A percentile compares a stretch with the other conserved stretches of the same genome.
Conservation (phyloP, 2,113 vertebrate genomes). For the Sceloporus undulatus region DNA sequence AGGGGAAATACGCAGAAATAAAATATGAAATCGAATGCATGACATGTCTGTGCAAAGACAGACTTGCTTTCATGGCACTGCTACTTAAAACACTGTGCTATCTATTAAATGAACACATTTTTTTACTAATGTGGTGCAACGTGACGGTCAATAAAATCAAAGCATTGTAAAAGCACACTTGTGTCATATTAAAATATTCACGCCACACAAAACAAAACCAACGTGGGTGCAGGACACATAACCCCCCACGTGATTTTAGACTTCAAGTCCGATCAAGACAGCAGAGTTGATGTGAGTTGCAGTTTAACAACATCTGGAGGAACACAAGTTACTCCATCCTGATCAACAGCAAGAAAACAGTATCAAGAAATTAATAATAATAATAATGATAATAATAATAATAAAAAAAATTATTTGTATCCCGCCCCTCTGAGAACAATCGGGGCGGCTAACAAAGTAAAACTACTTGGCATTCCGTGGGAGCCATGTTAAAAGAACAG, state of each 20-base stretch:
- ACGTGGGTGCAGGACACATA: no score
- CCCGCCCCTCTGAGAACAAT: no score
- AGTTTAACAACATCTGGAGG: no score
- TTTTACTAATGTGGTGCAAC: background rate
- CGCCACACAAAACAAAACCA: background rate
- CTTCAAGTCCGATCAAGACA: no score
- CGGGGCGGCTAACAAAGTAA: background rate
- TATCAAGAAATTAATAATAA: background rate
- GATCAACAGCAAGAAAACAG: background rate
- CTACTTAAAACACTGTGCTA: background rate
- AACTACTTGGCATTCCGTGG: background rate
- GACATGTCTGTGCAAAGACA: background rate
- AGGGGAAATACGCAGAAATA: background rate
- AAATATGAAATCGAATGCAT: background rate
- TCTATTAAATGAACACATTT: conserved; percentile 3
- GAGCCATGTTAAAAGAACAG: background rate
- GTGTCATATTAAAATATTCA: background rate
- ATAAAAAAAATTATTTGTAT: no score
- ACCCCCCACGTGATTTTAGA: no score
- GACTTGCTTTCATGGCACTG: background rate
- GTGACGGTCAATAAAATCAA: background rate
- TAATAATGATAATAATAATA: no score
- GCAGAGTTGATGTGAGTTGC: no score
- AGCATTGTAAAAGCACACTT: background rate
- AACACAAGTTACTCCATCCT: no score